phyloP scores from a whole-genome alignment of 2,797 vertebrate species.

The Petrocephalus schoutedeni region DNA sequence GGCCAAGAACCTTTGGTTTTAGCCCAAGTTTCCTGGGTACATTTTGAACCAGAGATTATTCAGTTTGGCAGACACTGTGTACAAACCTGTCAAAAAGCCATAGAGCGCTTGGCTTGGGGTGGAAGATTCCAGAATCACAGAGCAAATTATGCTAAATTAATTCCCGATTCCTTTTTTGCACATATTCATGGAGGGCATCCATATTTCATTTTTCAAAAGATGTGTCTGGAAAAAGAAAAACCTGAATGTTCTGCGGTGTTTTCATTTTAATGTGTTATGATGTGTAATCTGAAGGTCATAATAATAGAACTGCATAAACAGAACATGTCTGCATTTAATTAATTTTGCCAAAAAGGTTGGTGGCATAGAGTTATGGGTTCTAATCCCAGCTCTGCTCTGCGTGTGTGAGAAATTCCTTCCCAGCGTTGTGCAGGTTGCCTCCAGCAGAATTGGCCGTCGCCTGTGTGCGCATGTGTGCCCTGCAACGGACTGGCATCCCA shows the following conservation, averaged over 20 bases:
- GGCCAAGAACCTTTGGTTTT: conserved; percentile 10
- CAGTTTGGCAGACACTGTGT: conserved; percentile 16
- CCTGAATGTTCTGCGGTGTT: background rate
- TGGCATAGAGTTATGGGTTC: background rate
- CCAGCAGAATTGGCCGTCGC: background rate
- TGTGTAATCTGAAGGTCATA: background rate
- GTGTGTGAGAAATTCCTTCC: conserved; percentile 1
- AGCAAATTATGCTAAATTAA: conserved; percentile 8
- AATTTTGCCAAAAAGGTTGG: background rate
- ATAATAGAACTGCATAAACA: background rate
- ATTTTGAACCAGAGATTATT: conserved; percentile 16
- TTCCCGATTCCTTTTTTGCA: conserved; percentile 2
- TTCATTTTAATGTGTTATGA: background rate
- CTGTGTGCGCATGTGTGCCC: background rate
- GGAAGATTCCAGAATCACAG: background rate
- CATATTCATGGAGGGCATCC: background rate
- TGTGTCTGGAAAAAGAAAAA: background rate
- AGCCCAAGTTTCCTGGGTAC: conserved; percentile 6
- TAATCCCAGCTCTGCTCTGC: background rate
- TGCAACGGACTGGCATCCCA: background rate
- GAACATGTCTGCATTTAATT: background rate
- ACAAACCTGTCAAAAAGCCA: conserved; percentile 6
- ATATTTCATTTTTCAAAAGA: background rate
- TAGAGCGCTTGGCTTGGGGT: background rate
- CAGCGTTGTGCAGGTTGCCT: background rate